Conservation (phyloP, 2,888 invertebrate species). For the Petrophora chlorosata region DNA sequence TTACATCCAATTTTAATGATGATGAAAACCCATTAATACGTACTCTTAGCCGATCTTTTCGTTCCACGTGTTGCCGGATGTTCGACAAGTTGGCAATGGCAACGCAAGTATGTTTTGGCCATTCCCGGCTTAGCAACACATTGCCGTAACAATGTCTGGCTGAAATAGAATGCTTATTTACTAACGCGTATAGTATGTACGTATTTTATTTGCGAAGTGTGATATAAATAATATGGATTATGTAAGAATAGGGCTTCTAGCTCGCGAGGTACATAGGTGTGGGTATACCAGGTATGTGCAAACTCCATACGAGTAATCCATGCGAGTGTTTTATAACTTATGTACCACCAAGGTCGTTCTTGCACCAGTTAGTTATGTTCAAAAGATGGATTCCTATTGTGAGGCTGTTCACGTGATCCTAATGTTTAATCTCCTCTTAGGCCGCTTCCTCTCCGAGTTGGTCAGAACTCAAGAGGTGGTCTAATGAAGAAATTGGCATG, state of each 20-base stretch:
- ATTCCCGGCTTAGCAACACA: conserved; percentile 20
- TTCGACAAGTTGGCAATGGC: conserved; percentile 25
- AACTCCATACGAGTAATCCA: conserved; percentile 9
- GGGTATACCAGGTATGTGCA: conserved; percentile 2
- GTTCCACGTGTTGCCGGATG: conserved; percentile 14
- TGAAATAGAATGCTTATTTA: conserved; percentile 16
- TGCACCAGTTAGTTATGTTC: conserved; percentile 40
- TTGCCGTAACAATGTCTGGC: conserved; percentile 2
- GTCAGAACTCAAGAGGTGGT: conserved; percentile 2
- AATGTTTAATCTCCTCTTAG: conserved; percentile 14
- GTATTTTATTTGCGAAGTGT: conserved; percentile 27
- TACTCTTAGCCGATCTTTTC: not conserved
- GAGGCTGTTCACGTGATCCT: conserved; percentile 16
- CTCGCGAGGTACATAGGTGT: conserved; percentile 3
- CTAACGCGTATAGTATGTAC: conserved; percentile 1
- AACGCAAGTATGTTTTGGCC: conserved; percentile 15
- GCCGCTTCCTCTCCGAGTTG: conserved; percentile 25
- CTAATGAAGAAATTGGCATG: conserved; percentile 21
- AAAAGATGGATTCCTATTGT: conserved; percentile 22
- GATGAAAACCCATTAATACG: not conserved
- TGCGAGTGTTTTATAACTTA: not conserved
- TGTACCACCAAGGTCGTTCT: conserved; percentile 35
- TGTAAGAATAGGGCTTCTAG: conserved; percentile 52
- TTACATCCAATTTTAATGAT: not conserved
- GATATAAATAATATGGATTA: conserved; percentile 36